Evolutionary conservation across 2,888 invertebrate genomes (phyloP).

Genomic region (Polydrusus tereticollis): DNA sequence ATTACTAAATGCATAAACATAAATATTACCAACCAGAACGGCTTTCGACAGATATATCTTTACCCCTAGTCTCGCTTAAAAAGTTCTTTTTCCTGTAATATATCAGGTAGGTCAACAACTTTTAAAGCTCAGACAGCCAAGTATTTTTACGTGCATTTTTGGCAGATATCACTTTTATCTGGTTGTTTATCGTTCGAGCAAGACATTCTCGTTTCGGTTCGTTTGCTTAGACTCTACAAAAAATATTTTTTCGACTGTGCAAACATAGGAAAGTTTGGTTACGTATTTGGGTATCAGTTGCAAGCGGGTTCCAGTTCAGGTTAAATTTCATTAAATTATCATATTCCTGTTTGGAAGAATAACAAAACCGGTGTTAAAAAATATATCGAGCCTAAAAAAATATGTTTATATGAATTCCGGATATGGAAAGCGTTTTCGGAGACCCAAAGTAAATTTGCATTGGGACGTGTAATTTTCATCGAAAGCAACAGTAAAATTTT

Average conservation of each 20-base stretch:
- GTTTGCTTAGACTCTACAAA: slow-evolving; percentile 39
- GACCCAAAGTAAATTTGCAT: no score
- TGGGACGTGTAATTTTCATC: no score
- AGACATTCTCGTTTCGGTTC: slow-evolving; percentile 27
- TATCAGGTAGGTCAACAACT: slow-evolving; percentile 41
- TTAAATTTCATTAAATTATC: slow-evolving; percentile 26
- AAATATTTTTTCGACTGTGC: slow-evolving; percentile 39
- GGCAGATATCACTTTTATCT: slow-evolving; percentile 43
- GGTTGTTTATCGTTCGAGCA: slow-evolving; percentile 29
- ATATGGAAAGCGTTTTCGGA: no score
- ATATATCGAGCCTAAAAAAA: not conserved
- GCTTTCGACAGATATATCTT: not conserved
- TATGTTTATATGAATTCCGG: not conserved
- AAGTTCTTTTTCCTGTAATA: slow-evolving; percentile 25
- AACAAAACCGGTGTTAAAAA: slow-evolving; percentile 14
- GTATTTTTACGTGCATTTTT: slow-evolving; percentile 44
- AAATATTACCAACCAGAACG: no score
- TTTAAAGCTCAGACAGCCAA: slow-evolving; percentile 34
- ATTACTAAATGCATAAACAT: no score
- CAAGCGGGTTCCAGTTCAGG: slow-evolving; percentile 29
- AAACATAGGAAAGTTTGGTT: slow-evolving; percentile 36
- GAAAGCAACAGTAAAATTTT: no score
- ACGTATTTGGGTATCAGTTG: slow-evolving; percentile 21
- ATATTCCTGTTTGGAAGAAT: slow-evolving; percentile 26
- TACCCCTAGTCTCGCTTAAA: not conserved